phyloP scores from a whole-genome alignment of 2,797 vertebrate species.

The Phalanger gymnotis region DNA sequence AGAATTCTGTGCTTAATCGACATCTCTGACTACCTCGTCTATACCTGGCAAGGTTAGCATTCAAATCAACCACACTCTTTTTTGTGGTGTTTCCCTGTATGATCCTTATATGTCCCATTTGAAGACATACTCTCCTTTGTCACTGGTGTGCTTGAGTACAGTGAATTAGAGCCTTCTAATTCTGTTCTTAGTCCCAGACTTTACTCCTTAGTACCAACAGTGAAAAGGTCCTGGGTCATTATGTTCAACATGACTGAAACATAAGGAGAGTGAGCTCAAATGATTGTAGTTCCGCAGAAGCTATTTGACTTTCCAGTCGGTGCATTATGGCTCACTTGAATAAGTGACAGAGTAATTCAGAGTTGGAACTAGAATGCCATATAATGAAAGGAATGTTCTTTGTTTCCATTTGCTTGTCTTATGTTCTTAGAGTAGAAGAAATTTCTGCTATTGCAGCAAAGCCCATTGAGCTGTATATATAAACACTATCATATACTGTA shows the following conservation, averaged over 20 bases:
- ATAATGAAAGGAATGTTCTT: conserved; percentile 8
- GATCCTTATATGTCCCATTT: not conserved
- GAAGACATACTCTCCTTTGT: not conserved
- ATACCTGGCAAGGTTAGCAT: not conserved
- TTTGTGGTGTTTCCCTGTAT: not conserved
- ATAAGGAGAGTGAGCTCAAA: conserved; percentile 23
- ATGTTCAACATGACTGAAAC: conserved; percentile 8
- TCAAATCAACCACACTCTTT: not conserved
- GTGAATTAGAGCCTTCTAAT: conserved; percentile 6
- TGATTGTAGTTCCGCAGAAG: not conserved
- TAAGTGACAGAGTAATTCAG: conserved; percentile 51
- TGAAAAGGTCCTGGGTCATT: conserved; percentile 28
- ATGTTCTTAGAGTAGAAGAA: conserved; percentile 14
- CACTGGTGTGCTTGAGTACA: not conserved
- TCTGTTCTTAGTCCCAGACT: not conserved
- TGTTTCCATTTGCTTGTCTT: conserved; percentile 36
- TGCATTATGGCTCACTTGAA: conserved; percentile 33
- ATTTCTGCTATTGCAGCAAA: conserved; percentile 41
- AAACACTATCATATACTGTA: conserved; percentile 26
- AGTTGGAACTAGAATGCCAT: conserved; percentile 40
- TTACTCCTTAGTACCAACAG: too few species aligned
- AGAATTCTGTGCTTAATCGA: not conserved
- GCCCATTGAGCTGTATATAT: not conserved
- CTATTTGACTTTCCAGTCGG: conserved; percentile 58
- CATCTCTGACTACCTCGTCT: not conserved